Percentiles rank a stretch among this genome's conserved stretches.
Conservation (phyloP, 2,797 vertebrate genomes). For the Zenarchopterus dispar region DNA sequence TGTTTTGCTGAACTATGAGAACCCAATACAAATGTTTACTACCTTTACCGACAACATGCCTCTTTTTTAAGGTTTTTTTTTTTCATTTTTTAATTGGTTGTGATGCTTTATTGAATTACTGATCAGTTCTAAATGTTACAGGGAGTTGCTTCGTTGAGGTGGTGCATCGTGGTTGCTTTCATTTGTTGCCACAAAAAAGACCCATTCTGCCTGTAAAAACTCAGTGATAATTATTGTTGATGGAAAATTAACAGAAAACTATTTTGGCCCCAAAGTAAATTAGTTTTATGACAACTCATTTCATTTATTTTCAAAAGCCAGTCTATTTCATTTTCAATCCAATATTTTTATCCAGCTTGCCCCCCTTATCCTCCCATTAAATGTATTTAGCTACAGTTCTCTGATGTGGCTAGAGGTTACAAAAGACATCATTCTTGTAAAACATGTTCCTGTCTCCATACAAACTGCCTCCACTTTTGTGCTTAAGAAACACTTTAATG, state of each 20-base stretch:
- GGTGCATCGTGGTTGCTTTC: background rate
- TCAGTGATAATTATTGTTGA: constrained; percentile 7
- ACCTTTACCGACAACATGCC: background rate
- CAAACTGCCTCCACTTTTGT: background rate
- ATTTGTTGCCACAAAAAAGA: background rate
- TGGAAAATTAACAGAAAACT: constrained; percentile 1
- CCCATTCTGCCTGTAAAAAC: background rate
- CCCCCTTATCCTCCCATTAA: too few relatives aligned
- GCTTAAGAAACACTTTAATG: background rate
- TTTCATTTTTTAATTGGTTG: background rate
- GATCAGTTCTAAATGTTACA: constrained; percentile 24
- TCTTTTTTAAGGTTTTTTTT: too few relatives aligned
- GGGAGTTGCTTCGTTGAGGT: constrained; percentile 10
- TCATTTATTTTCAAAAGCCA: background rate
- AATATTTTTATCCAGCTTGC: too few relatives aligned
- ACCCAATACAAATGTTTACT: constrained; percentile 6
- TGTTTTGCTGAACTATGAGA: background rate
- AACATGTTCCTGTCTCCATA: background rate
- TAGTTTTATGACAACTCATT: constrained; percentile 1
- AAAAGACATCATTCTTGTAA: constrained; percentile 5
- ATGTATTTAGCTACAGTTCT: background rate
- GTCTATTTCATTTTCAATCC: background rate
- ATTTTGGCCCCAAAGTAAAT: constrained; percentile 1
- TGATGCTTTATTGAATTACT: constrained; percentile 5
- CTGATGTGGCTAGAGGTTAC: background rate